Base-by-base conservation (phyloP, 2,888 invertebrate species). In the Orthosia gracilis region DNA sequence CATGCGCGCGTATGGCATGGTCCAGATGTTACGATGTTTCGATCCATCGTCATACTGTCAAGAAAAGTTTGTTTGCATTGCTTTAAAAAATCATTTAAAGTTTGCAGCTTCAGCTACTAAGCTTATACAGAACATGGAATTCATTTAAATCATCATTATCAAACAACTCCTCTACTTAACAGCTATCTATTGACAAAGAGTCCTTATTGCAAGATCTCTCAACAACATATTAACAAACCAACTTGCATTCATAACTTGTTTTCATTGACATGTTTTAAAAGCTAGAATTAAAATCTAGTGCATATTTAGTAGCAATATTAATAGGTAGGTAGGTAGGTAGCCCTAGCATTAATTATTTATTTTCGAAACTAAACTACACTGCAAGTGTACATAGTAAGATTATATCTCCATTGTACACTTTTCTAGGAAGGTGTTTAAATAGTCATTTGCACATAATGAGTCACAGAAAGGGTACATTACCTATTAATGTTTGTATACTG, bases 401-500 rank as follows among this genome's bases (percentile, higher is more conserved):
- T 57, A 13, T 55, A 49, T 76, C 21, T 61, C 18, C 26, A 26
- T 49, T 77, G 65, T 78, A 58, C 15, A 23, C 57, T 67, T 57
- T 73, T 78, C 83, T 78, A 74, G 69, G 82, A 82, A 75, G 49
- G 50, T 72, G 63, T 45, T 69, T 61, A 78, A 57, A 78, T 61
- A 52, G 55, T 65, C 17, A 63, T 81, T 78, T 82, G 40, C 45
- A 73, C 61, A 71, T 59, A 71, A 64, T 71, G 68, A 83, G 66
- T 80, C 80, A 76, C 15, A 66, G n/a, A 82, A 68, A 72, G 31
- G 61, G 70, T 78, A 73, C 72, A 97, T 96, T 96, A 98, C 98
- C 98, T 96, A 99, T 99, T 88, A 99, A 97, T 70, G 99, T 98
- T 93, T 99, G 98, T 97, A 99, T 99, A 97, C 99, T 99, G 96